These are phyloP conservation scores for Turritopsis rubra DNA, from an alignment of 30 jellyfish, hydroid and myxozoan genomes.

Conservation along the genomic window DNA sequence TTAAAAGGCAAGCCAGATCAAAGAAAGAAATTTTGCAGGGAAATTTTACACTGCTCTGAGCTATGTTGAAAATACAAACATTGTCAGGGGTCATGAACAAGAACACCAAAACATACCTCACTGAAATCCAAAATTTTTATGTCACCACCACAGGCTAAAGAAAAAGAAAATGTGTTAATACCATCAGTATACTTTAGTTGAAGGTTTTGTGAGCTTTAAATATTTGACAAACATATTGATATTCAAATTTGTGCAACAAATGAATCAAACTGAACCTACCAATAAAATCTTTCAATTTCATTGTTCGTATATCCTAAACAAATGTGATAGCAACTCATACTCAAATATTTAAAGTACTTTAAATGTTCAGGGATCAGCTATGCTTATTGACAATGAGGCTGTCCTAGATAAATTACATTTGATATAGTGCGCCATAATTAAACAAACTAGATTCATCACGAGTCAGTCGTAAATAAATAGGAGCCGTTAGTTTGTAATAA, in stretches of 20 bases:
- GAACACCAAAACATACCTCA: conserved; percentile 19
- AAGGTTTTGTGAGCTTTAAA: not conserved
- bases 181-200: not conserved
- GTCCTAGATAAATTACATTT: too few species aligned
- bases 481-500: too few species aligned
- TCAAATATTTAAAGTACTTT: too few species aligned
- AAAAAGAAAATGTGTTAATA: not conserved
- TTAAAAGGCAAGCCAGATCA: too few species aligned
- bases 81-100: not conserved
- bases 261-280: conserved; percentile 8
- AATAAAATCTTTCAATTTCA: conserved; percentile 20
- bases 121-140: conserved; percentile 14
- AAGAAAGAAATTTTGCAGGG: too few species aligned
- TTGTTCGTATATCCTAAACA: conserved; percentile 24
- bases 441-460: too few species aligned
- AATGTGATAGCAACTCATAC: not conserved
- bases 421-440: too few species aligned
- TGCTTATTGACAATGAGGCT: too few species aligned
- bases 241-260: not conserved
- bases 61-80: too few species aligned
- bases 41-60: too few species aligned
- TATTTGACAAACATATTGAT: not conserved
- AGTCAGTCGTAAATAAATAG: too few species aligned
- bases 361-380: too few species aligned
- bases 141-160: conserved; percentile 18